Percentiles rank a stretch among this genome's conserved stretches.
Evolutionary conservation across 2,888 invertebrate genomes (phyloP).

Genomic region (Lasioglossum lativentre): DNA sequence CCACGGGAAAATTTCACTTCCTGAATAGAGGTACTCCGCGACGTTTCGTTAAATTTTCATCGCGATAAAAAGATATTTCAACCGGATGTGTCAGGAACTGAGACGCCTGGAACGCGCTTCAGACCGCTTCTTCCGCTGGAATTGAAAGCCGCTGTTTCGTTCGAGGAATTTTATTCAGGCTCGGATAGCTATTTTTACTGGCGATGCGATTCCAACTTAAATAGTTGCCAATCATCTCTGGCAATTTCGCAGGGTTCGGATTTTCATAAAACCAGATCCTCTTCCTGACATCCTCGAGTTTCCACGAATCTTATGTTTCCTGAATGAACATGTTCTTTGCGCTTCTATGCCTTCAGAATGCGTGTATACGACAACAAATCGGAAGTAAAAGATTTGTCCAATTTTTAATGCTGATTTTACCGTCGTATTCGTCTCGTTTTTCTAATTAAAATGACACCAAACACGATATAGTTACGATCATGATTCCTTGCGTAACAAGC

Average conservation of each 20-base stretch:
- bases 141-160: neutral
- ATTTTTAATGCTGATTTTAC: neutral
- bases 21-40: neutral
- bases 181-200: neutral
- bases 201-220: neutral
- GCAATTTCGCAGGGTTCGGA: neutral
- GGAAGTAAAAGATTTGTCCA: neutral
- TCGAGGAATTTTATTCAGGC: neutral
- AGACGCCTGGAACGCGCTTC: neutral
- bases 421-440: no score
- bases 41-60: conserved; percentile 28
- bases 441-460: no score
- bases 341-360: no score
- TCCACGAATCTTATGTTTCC: neutral
- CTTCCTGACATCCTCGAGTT: neutral
- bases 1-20: neutral
- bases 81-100: conserved; percentile 13
- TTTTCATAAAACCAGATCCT: neutral
- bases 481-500: no score
- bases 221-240: neutral
- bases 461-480: no score
- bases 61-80: conserved; percentile 26
- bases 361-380: no score
- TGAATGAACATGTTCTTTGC: neutral
- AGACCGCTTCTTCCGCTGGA: neutral